Conservation (phyloP, 2,113 vertebrate species). For the Diadophis punctatus region DNA sequence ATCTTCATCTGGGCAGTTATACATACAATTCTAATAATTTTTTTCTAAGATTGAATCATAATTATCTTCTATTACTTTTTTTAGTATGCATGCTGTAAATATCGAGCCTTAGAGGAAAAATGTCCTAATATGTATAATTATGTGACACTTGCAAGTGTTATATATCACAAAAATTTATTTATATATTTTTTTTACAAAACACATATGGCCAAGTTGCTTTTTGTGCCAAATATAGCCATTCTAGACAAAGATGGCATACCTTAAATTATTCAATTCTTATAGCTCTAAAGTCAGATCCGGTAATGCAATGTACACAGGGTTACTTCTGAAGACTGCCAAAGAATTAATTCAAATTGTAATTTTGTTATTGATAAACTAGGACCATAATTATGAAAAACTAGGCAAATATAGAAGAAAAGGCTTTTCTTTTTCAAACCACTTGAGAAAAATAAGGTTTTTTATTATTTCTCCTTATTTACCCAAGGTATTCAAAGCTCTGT, state of each 20-base stretch:
- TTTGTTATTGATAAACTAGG: not conserved
- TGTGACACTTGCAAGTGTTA: not conserved
- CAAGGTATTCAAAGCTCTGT: not conserved
- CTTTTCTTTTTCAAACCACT: not conserved
- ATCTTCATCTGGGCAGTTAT: not conserved
- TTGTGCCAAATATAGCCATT: not conserved
- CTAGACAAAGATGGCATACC: not conserved
- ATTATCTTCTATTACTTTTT: not conserved
- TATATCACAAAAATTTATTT: not conserved
- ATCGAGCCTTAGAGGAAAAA: not conserved
- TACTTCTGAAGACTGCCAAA: not conserved
- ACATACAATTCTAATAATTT: not conserved
- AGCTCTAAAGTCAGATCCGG: not conserved
- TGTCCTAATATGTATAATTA: not conserved
- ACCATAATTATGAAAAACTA: not conserved
- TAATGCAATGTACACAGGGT: not conserved
- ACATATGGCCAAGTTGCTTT: not conserved
- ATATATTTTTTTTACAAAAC: not conserved
- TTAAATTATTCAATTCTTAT: not conserved
- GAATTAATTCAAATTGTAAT: not conserved
- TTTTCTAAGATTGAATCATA: not conserved
- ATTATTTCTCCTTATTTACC: not conserved
- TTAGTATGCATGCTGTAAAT: not conserved
- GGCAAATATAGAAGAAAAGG: not conserved
- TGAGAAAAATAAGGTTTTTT: not conserved